Percentiles rank a stretch among this genome's conserved stretches.
Conservation (phyloP, 2,888 invertebrate species). For the Cosmorhoe ocellata region DNA sequence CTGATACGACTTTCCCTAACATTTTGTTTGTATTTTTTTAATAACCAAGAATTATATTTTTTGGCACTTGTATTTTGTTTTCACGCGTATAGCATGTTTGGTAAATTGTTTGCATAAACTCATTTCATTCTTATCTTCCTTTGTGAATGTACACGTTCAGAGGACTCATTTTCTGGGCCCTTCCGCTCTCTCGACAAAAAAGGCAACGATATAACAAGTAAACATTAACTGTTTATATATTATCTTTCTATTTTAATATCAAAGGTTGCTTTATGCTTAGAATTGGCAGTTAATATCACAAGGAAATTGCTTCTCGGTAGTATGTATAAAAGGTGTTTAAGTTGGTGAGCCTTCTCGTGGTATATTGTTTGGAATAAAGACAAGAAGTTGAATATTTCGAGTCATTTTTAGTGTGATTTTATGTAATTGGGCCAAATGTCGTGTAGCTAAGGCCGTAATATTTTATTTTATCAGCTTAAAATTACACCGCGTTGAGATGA, state of each 20-base stretch:
- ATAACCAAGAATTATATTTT: conserved; percentile 18
- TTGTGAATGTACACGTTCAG: conserved; percentile 44
- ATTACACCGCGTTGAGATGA: conserved; percentile 69
- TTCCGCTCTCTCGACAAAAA: conserved; percentile 42
- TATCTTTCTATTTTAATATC: conserved; percentile 44
- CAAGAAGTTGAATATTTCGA: conserved; percentile 60
- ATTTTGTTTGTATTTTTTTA: conserved; percentile 8
- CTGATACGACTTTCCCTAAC: conserved; percentile 16
- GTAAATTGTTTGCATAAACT: conserved; percentile 51
- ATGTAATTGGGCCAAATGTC: conserved; percentile 70
- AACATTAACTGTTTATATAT: conserved; percentile 30
- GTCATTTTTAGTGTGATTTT: conserved; percentile 72
- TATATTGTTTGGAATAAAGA: conserved; percentile 66
- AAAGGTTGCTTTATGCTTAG: conserved; percentile 58
- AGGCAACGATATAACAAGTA: conserved; percentile 36
- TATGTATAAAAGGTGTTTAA: conserved; percentile 66
- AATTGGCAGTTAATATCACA: conserved; percentile 61
- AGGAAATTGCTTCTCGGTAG: conserved; percentile 59
- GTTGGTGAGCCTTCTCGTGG: conserved; percentile 56
- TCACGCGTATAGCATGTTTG: conserved; percentile 35
- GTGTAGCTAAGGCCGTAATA: conserved; percentile 63
- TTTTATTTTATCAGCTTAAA: conserved; percentile 79
- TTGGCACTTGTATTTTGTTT: conserved; percentile 30
- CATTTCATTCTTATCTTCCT: conserved; percentile 49
- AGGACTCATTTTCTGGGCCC: conserved; percentile 45